Conservation (phyloP, 1,140 invertebrate species). For the Pentalonia nigronervosa region DNA sequence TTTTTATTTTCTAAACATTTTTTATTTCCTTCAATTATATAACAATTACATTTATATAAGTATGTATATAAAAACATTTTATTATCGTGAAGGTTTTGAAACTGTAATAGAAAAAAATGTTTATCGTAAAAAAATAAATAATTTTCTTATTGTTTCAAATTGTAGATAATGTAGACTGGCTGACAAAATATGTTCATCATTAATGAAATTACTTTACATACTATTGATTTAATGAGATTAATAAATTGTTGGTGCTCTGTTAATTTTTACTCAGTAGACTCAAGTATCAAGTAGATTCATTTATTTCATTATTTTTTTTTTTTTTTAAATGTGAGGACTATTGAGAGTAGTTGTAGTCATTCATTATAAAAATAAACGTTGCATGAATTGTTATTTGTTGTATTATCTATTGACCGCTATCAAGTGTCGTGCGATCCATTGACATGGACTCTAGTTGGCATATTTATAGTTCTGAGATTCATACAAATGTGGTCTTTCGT, state of each 20-base stretch:
- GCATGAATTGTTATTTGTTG: not conserved
- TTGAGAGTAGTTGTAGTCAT: not conserved
- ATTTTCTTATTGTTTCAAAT: not conserved
- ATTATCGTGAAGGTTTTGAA: not conserved
- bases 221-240: not conserved
- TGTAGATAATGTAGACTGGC: not conserved
- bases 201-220: not conserved
- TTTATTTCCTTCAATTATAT: not conserved
- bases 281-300: not conserved
- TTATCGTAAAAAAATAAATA: too few relatives aligned
- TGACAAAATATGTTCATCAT: not conserved
- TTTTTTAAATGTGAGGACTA: not conserved
- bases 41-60: too few relatives aligned
- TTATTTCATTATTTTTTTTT: not conserved
- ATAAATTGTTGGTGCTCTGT: not conserved
- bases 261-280: not conserved
- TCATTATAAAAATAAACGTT: not conserved
- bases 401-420: not conserved
- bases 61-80: not conserved
- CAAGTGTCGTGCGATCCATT: not conserved
- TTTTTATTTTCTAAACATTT: not conserved
- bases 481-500: constrained; percentile 56
- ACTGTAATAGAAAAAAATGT: too few relatives aligned
- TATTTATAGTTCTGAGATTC: constrained; percentile 34
- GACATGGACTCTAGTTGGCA: not conserved